A percentile compares a stretch with the other conserved stretches of the same genome.
phyloP scores from a whole-genome alignment of 1,140 invertebrate genomes.

The Drosophila orosa region DNA sequence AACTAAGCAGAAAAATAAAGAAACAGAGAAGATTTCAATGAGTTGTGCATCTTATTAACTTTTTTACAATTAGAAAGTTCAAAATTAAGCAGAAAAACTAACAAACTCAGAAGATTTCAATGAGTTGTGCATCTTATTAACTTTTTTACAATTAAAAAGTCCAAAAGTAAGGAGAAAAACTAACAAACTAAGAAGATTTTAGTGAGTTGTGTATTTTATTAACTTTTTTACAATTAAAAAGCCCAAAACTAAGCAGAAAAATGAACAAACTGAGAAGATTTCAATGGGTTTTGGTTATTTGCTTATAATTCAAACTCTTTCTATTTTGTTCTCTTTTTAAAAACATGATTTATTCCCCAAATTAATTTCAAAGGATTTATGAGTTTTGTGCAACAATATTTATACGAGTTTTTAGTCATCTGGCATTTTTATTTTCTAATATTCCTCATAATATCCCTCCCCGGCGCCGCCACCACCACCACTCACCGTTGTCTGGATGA shows the following conservation, averaged over 20 bases:
- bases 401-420: background rate
- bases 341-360: background rate
- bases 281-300: background rate
- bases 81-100: too few relatives aligned
- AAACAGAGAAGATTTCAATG: too few relatives aligned
- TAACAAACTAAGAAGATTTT: too few relatives aligned
- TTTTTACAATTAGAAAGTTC: too few relatives aligned
- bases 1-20: too few relatives aligned
- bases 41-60: too few relatives aligned
- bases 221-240: background rate
- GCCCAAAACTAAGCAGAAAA: background rate
- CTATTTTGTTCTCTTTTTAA: background rate
- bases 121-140: too few relatives aligned
- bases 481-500: constrained; percentile 95
- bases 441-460: background rate
- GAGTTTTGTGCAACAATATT: background rate
- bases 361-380: background rate
- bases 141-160: too few relatives aligned
- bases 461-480: constrained; percentile 73
- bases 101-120: too few relatives aligned
- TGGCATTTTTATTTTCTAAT: background rate
- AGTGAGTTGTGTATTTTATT: too few relatives aligned
- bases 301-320: background rate
- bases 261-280: background rate
- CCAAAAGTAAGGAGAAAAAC: too few relatives aligned